Base-by-base conservation (phyloP, 2,797 vertebrate species). In the Aulostomus chinensis region DNA sequence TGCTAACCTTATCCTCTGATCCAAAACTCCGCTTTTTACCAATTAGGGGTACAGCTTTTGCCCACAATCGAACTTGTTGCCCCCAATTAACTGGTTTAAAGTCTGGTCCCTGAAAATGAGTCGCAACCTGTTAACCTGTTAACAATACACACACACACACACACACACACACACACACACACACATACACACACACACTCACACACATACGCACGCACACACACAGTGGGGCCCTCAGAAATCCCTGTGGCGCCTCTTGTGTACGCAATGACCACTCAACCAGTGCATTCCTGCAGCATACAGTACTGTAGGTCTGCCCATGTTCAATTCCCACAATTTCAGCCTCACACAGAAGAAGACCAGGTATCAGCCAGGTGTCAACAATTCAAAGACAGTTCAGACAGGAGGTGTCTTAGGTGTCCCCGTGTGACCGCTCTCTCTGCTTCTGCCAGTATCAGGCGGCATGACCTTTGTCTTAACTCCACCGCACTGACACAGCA, bases 401-500 rank as follows among this genome's bases (percentile, higher is more conserved):
- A 56, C 47, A 24, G 47, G 39, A 71, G 47, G 42, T 21, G 18
- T 62, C 50, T 58, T 51, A 37, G 15, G 39, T 69, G 58, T 77
- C 66, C 68, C 56, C 1, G 50, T 50, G 57, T 52, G 60, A 64
- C 73, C 12, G 55, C 40, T 12, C 7, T 36, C 63, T 48, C 46
- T 54, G 53, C 32, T 37, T 53, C 45, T 68, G 58, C 58, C 69
- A 71, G 53, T 11, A 60, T 31, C 58, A 68, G 38, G 7, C 46
- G 43, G 40, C 35, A 52, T 41, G 68, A 80, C 82, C 78, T 80
- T 73, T 55, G 24, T 67, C 49, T 43, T 52, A 55, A 53, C 59
- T 31, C n/a, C n/a, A n/a, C n/a, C n/a, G 12, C 38, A 20, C 80
- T 76, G 78, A 85, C 75, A 84, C 79, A 76, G 81, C 78, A 38